A percentile compares a stretch with the other conserved stretches of the same genome.
Evolutionary conservation across 2,113 vertebrate species (phyloP).

Genomic region (Sinosuthora webbiana): DNA sequence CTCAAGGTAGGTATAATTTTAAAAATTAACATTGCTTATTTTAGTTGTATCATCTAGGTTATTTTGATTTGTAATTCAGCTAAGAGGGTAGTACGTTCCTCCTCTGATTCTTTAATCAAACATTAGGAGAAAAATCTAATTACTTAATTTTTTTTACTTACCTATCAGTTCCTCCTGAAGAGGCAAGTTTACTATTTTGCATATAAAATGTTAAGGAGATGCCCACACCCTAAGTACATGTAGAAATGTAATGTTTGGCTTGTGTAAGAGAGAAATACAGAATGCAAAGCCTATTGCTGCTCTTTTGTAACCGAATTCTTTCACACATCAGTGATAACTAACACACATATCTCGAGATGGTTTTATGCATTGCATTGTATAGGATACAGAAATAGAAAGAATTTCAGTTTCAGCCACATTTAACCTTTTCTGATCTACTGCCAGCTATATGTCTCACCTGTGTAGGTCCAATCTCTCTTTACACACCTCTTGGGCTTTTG

Average conservation of each 20-base stretch:
- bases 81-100: not conserved
- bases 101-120: not conserved
- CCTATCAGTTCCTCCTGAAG: not conserved
- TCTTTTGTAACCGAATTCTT: not conserved
- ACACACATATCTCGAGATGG: not conserved
- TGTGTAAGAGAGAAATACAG: not conserved
- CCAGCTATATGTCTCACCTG: rapidly evolving
- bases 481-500: not conserved
- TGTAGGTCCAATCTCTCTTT: not conserved
- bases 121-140: not conserved
- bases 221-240: not conserved
- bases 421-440: not conserved
- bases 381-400: not conserved
- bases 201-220: not conserved
- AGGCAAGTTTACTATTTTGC: not conserved
- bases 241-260: not conserved
- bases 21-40: not conserved
- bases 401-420: not conserved
- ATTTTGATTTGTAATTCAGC: not conserved
- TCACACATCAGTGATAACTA: not conserved
- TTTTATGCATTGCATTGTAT: not conserved
- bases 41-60: not conserved
- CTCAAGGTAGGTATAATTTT: not conserved
- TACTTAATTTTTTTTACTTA: not conserved
- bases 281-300: not conserved